Evolutionary conservation across 30 jellyfish, hydroid and myxozoan species (phyloP), one percentile per base, ranked within the genome.

Genomic region (Hydractinia symbiolongicarpus): DNA sequence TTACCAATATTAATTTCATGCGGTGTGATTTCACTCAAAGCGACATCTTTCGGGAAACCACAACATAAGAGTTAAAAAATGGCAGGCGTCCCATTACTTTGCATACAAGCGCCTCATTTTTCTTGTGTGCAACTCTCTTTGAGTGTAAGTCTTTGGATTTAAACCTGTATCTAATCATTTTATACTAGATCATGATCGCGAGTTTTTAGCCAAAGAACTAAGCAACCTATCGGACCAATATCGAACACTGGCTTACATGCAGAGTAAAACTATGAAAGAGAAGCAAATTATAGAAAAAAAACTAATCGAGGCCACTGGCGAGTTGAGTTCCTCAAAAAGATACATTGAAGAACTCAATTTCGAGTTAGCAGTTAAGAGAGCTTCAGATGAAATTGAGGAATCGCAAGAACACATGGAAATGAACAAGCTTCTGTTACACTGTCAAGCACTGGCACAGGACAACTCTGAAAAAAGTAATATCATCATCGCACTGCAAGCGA

Each of bases 401-500:
- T 30, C 30, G 9, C 55, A 71, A 20, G 80, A 71, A 8, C 44
- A 71, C 60, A 30, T 9, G 9, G 80, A 71, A 49, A 71, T 71
- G 11, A 49, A 71, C 30, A 50, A 71, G 17, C 50, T 71, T 8
- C 50, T 71, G 4, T 54, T 19, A 7, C 80, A 71, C 80, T 71
- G 80, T 71, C 80, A 71, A 71, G 80, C 44, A 30, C 80, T 71
- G 9, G 80, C 50, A 19, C 80, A 71, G 51, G 80, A 71, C 15
- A 71, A 71, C 61, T 20, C 56, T 7, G 80, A 71, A 8, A 71
- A 71, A 71, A 71, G 80, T 53, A 71, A 71, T 19, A 71, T 71
- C 56, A 71, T 71, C 54, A 71, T 71, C 30, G 80, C 80, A 5
- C 50, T 71, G 80, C 80, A 71, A 15, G 80, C 80, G 56, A 30